These are phyloP conservation scores for Blastomussa wellsi DNA, from an alignment of 92 coral and sea anemone species.

Conservation along the genomic window DNA sequence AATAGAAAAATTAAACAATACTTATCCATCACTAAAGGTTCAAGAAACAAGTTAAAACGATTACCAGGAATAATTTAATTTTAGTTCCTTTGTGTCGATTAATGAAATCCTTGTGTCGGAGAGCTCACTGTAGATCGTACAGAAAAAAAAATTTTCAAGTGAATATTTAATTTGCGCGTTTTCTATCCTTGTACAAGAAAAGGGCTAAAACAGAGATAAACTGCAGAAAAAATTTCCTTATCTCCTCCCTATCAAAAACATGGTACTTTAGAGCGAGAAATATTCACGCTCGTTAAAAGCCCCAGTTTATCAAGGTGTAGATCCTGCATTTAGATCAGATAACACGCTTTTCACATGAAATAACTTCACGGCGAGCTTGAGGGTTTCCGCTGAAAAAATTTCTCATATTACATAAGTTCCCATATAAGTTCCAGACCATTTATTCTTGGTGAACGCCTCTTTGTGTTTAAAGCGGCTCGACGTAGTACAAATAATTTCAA, in stretches of 20 bases:
- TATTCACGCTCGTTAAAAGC: not conserved
- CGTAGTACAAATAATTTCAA: not conserved
- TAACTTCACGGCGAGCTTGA: not conserved
- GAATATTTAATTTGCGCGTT: not conserved
- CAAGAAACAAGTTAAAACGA: not conserved
- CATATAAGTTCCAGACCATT: not conserved
- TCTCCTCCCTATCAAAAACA: constrained; percentile 17
- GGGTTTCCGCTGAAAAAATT: constrained; percentile 1
- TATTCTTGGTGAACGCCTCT: constrained; percentile 15
- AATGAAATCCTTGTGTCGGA: not conserved
- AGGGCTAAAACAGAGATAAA: not conserved
- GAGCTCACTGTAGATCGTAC: not conserved
- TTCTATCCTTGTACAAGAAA: not conserved
- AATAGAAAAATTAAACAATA: not conserved
- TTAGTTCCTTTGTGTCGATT: not conserved
- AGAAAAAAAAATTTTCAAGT: not conserved
- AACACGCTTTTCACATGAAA: constrained; percentile 5
- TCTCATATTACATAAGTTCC: constrained; percentile 33
- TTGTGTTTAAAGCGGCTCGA: not conserved
- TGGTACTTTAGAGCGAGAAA: not conserved
- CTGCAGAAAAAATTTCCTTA: not conserved
- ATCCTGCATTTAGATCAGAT: constrained; percentile 24
- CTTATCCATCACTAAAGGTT: not conserved
- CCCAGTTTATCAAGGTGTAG: constrained; percentile 6
- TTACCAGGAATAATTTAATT: not conserved